A percentile compares a stretch with the other conserved stretches of the same genome.
Conservation (phyloP, 1,140 invertebrate genomes). For the Marisa cornuarietis region DNA sequence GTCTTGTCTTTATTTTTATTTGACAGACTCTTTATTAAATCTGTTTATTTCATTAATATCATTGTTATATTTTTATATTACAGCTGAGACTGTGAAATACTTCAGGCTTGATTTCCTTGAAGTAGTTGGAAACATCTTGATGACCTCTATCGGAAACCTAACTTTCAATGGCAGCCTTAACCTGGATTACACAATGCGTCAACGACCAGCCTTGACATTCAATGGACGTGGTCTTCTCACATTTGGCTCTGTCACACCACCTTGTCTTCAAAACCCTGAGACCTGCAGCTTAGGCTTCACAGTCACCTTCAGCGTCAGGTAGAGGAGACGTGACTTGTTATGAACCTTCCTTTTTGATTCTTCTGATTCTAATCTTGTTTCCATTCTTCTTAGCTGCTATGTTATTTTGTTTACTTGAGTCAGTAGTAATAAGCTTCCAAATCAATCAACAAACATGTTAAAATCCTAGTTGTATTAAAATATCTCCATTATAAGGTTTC, state of each 20-base stretch:
- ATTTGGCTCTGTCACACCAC: conserved; percentile 5
- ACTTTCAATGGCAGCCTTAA: conserved; percentile 24
- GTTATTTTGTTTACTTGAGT: too few species aligned
- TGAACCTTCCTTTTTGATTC: not conserved
- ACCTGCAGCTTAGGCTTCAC: conserved; percentile 40
- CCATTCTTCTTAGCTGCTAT: not conserved
- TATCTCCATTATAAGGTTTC: too few species aligned
- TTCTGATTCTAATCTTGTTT: not conserved
- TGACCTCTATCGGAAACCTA: conserved; percentile 28
- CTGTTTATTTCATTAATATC: too few species aligned
- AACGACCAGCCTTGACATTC: conserved; percentile 29
- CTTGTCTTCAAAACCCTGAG: conserved; percentile 40
- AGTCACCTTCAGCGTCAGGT: conserved; percentile 36
- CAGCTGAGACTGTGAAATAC: conserved; percentile 35
- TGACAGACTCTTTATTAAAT: too few species aligned
- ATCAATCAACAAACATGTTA: too few species aligned
- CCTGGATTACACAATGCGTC: conserved; percentile 13
- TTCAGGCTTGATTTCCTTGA: conserved; percentile 28
- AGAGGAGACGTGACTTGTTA: too few species aligned
- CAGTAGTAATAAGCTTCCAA: too few species aligned
- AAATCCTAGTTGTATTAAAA: too few species aligned
- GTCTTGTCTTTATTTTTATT: too few species aligned
- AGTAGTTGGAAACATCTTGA: conserved; percentile 27
- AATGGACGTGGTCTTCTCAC: conserved; percentile 31
- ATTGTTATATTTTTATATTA: conserved; percentile 21